These are phyloP conservation scores for Orthosia gracilis DNA, from an alignment of 2,888 invertebrate genomes.

Conservation along the genomic window DNA sequence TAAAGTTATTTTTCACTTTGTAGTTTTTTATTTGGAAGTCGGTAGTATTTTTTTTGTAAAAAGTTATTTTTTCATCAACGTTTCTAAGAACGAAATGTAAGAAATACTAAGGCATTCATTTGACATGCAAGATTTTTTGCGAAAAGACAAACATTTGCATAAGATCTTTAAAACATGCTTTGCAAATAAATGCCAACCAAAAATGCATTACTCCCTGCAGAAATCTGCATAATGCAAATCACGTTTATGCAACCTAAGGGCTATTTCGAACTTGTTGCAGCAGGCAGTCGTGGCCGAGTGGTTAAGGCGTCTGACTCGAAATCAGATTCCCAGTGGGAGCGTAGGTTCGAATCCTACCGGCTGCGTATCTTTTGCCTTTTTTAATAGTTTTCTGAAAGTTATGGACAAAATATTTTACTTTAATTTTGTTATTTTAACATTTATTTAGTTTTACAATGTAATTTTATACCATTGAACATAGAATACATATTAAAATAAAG, in stretches of 20 bases:
- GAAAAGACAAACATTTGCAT: not conserved
- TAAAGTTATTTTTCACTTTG: too few relatives aligned
- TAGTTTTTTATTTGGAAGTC: too few relatives aligned
- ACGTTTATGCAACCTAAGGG: slow-evolving; percentile 1
- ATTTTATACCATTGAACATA: not conserved
- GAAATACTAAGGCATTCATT: not conserved
- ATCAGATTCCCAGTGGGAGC: slow-evolving; percentile 97
- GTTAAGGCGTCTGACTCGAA: slow-evolving; percentile 97
- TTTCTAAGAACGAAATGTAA: not conserved
- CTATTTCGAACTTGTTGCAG: not conserved
- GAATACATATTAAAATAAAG: not conserved
- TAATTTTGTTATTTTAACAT: too few relatives aligned
- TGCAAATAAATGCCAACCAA: not conserved
- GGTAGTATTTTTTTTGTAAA: too few relatives aligned
- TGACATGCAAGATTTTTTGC: not conserved
- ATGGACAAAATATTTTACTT: not conserved
- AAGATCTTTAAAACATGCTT: not conserved
- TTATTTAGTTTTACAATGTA: not conserved
- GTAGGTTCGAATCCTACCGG: slow-evolving; percentile 97
- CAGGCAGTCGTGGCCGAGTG: slow-evolving; percentile 96
- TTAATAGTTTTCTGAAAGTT: not conserved
- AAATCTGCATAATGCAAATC: slow-evolving; percentile 27
- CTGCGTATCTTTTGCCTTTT: slow-evolving; percentile 89
- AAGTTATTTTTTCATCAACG: slow-evolving; percentile 12
- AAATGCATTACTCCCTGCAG: slow-evolving; percentile 8